A percentile compares a stretch with the other conserved stretches of the same genome.
phyloP scores from a whole-genome alignment of 2,888 invertebrate genomes.

The Orchesella flavescens region DNA sequence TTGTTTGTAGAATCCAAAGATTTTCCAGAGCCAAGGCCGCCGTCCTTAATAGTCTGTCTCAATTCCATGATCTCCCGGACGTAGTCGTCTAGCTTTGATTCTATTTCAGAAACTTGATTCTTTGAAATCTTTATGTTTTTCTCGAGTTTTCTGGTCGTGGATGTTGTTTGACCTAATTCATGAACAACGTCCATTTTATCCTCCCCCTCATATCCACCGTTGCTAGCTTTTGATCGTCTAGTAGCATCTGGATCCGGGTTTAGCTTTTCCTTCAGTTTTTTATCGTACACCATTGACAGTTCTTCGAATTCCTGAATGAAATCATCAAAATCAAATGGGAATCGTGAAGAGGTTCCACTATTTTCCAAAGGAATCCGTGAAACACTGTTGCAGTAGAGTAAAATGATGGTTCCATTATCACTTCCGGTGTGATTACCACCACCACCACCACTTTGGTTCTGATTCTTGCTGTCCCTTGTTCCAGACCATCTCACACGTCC shows the following conservation, averaged over 20 bases:
- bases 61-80: constrained; percentile 63
- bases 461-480: neutral
- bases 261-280: constrained; percentile 28
- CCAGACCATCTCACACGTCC: neutral
- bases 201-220: neutral
- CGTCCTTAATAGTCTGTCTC: constrained; percentile 22
- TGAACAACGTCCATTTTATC: neutral
- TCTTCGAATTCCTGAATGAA: constrained; percentile 67
- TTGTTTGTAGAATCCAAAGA: neutral
- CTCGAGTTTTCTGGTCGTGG: neutral
- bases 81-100: constrained; percentile 58
- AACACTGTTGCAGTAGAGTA: constrained; percentile 69
- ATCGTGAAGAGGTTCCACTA: constrained; percentile 41
- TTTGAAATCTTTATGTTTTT: constrained; percentile 35
- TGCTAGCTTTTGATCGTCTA: neutral
- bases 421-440: neutral
- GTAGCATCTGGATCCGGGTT: neutral
- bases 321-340: constrained; percentile 69
- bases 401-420: constrained; percentile 63
- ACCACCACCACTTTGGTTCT: neutral
- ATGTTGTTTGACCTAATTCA: neutral
- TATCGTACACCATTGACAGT: constrained; percentile 41
- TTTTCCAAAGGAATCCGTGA: constrained; percentile 65
- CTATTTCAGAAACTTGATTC: constrained; percentile 58
- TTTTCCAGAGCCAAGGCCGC: neutral